A percentile compares a stretch with the other conserved stretches of the same genome.
These are phyloP conservation scores for Zaprionus taronus DNA, from an alignment of 1,140 invertebrate genomes.

Conservation along the genomic window DNA sequence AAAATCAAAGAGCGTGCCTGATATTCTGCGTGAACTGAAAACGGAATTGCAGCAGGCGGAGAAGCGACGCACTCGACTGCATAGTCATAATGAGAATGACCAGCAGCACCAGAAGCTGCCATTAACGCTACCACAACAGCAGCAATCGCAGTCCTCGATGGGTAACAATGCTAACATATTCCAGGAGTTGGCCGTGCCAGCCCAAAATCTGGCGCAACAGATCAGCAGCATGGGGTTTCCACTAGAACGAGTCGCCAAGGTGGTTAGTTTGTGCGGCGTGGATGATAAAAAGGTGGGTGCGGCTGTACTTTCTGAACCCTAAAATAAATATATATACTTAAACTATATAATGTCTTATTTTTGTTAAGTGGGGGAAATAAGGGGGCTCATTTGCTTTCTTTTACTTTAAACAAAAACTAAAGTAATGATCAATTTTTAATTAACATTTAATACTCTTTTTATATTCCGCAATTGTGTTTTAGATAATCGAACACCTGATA, in stretches of 20 bases:
- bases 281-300: conserved; percentile 93
- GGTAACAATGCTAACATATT: conserved; percentile 29
- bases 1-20: conserved; percentile 88
- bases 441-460: conserved; percentile 73
- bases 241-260: conserved; percentile 89
- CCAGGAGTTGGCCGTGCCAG: conserved; percentile 86
- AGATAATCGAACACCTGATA: conserved; percentile 89
- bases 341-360: conserved; percentile 6
- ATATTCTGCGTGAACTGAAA: conserved; percentile 90
- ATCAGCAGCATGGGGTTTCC: conserved; percentile 94
- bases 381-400: too few relatives aligned
- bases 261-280: conserved; percentile 89
- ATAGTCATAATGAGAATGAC: conserved; percentile 73
- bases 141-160: conserved; percentile 14
- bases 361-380: too few relatives aligned
- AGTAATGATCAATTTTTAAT: background rate
- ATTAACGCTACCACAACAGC: conserved; percentile 30
- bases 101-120: conserved; percentile 17
- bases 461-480: conserved; percentile 69
- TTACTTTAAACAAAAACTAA: too few relatives aligned
- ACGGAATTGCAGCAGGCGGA: conserved; percentile 86
- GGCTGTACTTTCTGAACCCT: background rate
- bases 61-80: conserved; percentile 83
- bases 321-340: conserved; percentile 7
- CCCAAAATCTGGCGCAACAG: conserved; percentile 88